Evolutionary conservation across 2,113 vertebrate species (phyloP).

Genomic region (Caloenas nicobarica): DNA sequence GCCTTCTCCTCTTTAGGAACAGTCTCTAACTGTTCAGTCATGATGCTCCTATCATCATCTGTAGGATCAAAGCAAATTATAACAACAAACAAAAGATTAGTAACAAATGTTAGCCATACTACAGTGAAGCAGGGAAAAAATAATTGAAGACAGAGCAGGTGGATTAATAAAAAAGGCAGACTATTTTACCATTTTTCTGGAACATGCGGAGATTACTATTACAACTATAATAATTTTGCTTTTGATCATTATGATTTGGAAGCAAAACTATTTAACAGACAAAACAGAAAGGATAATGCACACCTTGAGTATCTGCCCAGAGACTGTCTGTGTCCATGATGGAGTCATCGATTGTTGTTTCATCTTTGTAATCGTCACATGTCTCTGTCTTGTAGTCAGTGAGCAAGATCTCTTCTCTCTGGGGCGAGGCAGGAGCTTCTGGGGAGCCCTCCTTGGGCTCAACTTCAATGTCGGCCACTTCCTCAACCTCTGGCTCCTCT

Average conservation of each 20-base stretch:
- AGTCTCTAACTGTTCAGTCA: conserved; percentile 92
- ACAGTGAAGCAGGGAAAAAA: conserved; percentile 23
- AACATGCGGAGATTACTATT: conserved; percentile 34
- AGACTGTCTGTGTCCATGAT: conserved; percentile 95
- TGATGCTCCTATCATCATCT: conserved; percentile 98
- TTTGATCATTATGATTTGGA: conserved; percentile 52
- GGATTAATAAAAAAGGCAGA: conserved; percentile 4
- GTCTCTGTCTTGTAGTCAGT: conserved; percentile 89
- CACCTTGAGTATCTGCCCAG: conserved; percentile 98
- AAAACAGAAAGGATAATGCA: conserved; percentile 75
- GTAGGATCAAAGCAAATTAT: conserved; percentile 79
- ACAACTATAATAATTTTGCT: conserved; percentile 5
- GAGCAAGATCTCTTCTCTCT: conserved; percentile 76
- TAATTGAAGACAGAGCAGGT: conserved; percentile 25
- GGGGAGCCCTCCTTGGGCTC: conserved; percentile 80
- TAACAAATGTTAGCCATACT: conserved; percentile 52
- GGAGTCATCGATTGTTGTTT: conserved; percentile 98
- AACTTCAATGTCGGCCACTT: conserved; percentile 77
- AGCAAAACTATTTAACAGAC: conserved; percentile 51
- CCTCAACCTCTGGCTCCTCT: conserved; percentile 67
- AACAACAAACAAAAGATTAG: conserved; percentile 78
- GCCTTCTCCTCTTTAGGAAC: conserved; percentile 86
- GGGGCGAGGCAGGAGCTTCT: conserved; percentile 80
- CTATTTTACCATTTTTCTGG: conserved; percentile 42
- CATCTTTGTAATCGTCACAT: conserved; percentile 92